Conservation (phyloP, 2,113 vertebrate genomes). For the Gorsachius goisagi region DNA sequence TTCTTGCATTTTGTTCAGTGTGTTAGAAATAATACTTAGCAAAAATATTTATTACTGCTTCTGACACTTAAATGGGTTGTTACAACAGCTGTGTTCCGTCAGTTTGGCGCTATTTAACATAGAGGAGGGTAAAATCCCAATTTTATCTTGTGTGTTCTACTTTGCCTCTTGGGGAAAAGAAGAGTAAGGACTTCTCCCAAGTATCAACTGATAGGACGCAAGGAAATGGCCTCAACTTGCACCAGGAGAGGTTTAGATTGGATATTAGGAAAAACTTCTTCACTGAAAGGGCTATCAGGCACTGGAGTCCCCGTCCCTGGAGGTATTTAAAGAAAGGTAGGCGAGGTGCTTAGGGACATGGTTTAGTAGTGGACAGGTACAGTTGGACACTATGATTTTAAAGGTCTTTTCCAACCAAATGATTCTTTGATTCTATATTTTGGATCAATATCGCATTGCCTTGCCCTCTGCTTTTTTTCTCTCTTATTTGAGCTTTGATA, state of each 20-base stretch:
- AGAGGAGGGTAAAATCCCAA: neutral
- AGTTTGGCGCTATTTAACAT: neutral
- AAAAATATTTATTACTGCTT: neutral
- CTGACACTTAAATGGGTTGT: neutral
- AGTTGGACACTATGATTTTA: too few relatives aligned
- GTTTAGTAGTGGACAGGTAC: too few relatives aligned
- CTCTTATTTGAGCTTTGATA: neutral
- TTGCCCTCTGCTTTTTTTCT: neutral
- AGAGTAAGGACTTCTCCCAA: neutral
- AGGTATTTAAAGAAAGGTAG: too few relatives aligned
- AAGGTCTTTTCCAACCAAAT: too few relatives aligned
- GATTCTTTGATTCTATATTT: neutral
- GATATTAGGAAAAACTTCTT: too few relatives aligned
- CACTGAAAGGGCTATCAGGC: too few relatives aligned
- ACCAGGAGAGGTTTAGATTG: too few relatives aligned
- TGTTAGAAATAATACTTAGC: neutral
- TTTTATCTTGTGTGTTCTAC: neutral
- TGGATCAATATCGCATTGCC: neutral
- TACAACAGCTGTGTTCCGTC: neutral
- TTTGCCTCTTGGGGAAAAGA: neutral
- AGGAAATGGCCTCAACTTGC: too few relatives aligned
- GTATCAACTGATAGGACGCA: too few relatives aligned
- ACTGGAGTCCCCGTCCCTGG: too few relatives aligned
- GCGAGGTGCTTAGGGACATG: too few relatives aligned
- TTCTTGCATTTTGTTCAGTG: neutral